Percentiles rank a stretch among this genome's conserved stretches.
Evolutionary conservation across 2,888 invertebrate species (phyloP).

Genomic region (Syrphus vitripennis): DNA sequence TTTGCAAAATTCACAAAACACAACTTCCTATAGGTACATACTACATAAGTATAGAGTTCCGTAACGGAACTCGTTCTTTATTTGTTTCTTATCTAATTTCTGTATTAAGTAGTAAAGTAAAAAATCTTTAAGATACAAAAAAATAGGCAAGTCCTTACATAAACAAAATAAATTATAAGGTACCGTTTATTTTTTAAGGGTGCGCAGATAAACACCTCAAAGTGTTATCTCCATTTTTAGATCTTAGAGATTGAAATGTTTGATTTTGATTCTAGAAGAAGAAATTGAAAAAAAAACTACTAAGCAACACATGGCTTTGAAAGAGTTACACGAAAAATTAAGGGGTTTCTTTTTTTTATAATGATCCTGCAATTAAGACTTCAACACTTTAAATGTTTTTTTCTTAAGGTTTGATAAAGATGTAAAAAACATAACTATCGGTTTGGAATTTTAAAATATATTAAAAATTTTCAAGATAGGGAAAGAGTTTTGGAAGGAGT

Average conservation of each 20-base stretch:
- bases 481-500: background rate
- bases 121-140: constrained; percentile 6
- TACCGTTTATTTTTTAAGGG: constrained; percentile 13
- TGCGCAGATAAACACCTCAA: constrained; percentile 29
- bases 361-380: constrained; percentile 1
- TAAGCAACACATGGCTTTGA: constrained; percentile 11
- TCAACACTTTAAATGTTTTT: background rate
- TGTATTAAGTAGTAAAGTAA: background rate
- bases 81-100: constrained; percentile 52
- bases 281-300: background rate
- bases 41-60: background rate
- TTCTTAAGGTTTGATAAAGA: background rate
- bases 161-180: constrained; percentile 47
- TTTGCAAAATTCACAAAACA: background rate
- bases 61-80: background rate
- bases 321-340: constrained; percentile 4
- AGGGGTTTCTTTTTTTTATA: background rate
- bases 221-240: constrained; percentile 9
- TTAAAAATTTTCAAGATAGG: background rate
- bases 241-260: constrained; percentile 36
- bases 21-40: background rate
- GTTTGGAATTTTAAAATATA: background rate
- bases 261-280: constrained; percentile 20
- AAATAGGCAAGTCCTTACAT: constrained; percentile 12
- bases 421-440: background rate